Percentiles rank a stretch among this genome's conserved stretches.
Conservation (phyloP, 2,888 invertebrate species). For the Acleris emargana region DNA sequence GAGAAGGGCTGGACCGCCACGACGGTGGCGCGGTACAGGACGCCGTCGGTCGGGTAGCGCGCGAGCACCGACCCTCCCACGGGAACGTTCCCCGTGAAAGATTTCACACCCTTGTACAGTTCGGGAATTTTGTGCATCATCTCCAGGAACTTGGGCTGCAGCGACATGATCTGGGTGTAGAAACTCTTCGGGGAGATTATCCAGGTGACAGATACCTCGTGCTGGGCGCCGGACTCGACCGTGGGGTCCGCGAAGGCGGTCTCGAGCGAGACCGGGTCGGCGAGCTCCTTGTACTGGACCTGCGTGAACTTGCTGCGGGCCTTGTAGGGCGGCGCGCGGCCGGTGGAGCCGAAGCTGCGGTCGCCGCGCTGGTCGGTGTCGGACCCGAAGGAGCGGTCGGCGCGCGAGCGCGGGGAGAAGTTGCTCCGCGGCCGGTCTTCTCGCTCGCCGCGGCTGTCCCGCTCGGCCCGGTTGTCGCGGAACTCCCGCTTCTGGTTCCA, state of each 20-base stretch:
- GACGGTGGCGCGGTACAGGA: slow-evolving; percentile 88
- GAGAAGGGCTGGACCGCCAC: slow-evolving; percentile 82
- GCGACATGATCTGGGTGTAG: slow-evolving; percentile 84
- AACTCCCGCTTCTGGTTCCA: slow-evolving; percentile 54
- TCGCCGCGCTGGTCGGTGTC: slow-evolving; percentile 64
- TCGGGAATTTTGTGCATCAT: slow-evolving; percentile 89
- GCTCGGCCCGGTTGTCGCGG: slow-evolving; percentile 42
- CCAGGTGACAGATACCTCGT: slow-evolving; percentile 88
- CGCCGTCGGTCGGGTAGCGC: slow-evolving; percentile 87
- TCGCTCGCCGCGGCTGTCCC: slow-evolving; percentile 46
- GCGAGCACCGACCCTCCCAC: slow-evolving; percentile 87
- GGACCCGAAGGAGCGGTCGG: slow-evolving; percentile 59
- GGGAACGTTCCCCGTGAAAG: slow-evolving; percentile 67
- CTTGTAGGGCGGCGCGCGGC: slow-evolving; percentile 63
- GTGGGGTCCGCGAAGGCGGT: slow-evolving; percentile 73
- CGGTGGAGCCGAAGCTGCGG: slow-evolving; percentile 56
- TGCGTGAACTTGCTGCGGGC: slow-evolving; percentile 62
- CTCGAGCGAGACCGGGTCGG: slow-evolving; percentile 76
- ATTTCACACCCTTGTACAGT: slow-evolving; percentile 83
- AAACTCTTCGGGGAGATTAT: slow-evolving; percentile 89
- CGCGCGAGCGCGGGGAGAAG: slow-evolving; percentile 65
- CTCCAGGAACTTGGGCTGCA: slow-evolving; percentile 82
- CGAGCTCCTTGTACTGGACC: slow-evolving; percentile 65
- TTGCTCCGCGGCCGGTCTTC: slow-evolving; percentile 59
- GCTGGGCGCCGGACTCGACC: slow-evolving; percentile 78